A percentile compares a stretch with the other conserved stretches of the same genome.
Conservation (phyloP, 2,888 invertebrate genomes). For the Dendrolimus houi region DNA sequence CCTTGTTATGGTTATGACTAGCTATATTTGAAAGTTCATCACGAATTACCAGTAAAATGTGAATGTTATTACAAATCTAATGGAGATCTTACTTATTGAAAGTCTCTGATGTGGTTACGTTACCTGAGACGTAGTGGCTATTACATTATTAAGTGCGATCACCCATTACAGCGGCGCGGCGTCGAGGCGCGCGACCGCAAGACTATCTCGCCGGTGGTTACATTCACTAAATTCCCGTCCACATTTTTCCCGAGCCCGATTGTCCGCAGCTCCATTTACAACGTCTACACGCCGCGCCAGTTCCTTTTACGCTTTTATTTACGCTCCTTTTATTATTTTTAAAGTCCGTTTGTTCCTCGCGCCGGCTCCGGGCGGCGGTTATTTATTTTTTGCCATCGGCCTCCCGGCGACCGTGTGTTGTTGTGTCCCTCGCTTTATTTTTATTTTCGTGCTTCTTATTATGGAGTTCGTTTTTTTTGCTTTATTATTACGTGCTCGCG, state of each 20-base stretch:
- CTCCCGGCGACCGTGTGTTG: conserved; percentile 76
- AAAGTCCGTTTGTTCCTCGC: conserved; percentile 75
- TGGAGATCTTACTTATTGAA: background rate
- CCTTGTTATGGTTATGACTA: background rate
- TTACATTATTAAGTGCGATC: conserved; percentile 62
- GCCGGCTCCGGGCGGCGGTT: conserved; percentile 68
- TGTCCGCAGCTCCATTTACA: conserved; percentile 75
- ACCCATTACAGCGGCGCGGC: conserved; percentile 39
- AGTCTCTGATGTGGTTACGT: background rate
- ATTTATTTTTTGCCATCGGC: conserved; percentile 73
- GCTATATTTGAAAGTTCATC: background rate
- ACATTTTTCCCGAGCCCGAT: conserved; percentile 69
- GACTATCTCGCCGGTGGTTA: conserved; percentile 53
- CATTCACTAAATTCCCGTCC: conserved; percentile 71
- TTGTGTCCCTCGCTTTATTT: conserved; percentile 73
- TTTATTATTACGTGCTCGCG: conserved; percentile 72
- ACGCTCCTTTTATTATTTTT: conserved; percentile 75
- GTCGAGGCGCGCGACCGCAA: conserved; percentile 48
- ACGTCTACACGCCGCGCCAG: conserved; percentile 74
- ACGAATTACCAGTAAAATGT: background rate
- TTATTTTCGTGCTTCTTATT: conserved; percentile 76
- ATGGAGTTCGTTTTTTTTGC: conserved; percentile 65
- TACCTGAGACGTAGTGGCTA: conserved; percentile 26
- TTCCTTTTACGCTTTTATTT: conserved; percentile 76
- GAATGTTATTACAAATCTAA: background rate